Conservation (phyloP, 2,797 vertebrate genomes). For the Acropternis orthonyx region DNA sequence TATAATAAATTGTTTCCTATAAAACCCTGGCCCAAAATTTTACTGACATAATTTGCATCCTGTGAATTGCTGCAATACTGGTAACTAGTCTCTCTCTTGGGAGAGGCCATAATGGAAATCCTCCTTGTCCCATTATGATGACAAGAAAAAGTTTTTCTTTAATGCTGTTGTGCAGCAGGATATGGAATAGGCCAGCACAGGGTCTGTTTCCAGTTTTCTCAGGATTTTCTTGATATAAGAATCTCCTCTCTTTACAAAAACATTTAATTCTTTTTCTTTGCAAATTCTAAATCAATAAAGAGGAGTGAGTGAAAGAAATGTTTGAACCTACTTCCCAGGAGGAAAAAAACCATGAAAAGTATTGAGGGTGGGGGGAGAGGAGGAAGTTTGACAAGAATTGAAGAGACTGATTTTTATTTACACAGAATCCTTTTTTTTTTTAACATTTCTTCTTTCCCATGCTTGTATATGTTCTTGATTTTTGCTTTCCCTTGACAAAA, state of each 20-base stretch:
- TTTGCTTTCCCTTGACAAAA: neutral
- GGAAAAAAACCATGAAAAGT: neutral
- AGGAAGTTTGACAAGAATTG: neutral
- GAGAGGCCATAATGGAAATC: neutral
- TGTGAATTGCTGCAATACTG: neutral
- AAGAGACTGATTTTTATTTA: neutral
- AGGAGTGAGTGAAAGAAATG: neutral
- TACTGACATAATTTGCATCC: neutral
- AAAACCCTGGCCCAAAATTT: neutral
- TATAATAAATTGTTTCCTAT: neutral
- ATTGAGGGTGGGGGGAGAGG: neutral
- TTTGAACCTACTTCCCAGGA: neutral
- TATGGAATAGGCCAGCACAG: neutral
- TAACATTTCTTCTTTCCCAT: neutral
- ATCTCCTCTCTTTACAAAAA: neutral
- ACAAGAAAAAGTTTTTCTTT: neutral
- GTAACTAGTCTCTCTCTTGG: neutral
- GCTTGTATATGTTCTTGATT: neutral
- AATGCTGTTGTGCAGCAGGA: neutral
- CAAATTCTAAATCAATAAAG: neutral
- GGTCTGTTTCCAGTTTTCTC: neutral
- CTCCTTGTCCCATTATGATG: neutral
- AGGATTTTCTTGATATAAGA: neutral
- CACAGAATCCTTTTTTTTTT: neutral
- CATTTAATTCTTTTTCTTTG: neutral